A percentile compares a stretch with the other conserved stretches of the same genome.
phyloP scores from a whole-genome alignment of 2,113 vertebrate species.

The Bos javanicus region DNA sequence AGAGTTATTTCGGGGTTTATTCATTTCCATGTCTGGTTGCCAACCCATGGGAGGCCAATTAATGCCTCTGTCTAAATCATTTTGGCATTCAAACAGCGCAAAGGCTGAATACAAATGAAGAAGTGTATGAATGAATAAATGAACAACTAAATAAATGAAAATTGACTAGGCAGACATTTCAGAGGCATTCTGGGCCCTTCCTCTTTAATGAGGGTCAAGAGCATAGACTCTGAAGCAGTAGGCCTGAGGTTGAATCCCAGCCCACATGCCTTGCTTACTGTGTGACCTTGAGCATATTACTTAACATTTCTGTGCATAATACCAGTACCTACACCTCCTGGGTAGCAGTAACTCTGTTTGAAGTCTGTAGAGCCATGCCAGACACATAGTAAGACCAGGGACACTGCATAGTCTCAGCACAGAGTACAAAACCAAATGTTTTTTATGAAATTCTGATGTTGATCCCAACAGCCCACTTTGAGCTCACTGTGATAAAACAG shows the following conservation, averaged over 20 bases:
- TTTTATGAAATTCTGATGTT: background rate
- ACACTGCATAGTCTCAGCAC: accelerated
- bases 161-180: background rate
- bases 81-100: background rate
- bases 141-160: background rate
- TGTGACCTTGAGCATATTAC: background rate
- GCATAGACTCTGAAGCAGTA: background rate
- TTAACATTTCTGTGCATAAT: background rate
- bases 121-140: background rate
- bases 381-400: background rate
- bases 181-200: background rate
- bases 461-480: background rate
- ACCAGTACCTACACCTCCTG: background rate
- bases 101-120: background rate
- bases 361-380: background rate
- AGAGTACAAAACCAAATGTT: background rate
- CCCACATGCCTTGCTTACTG: background rate
- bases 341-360: background rate
- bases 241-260: background rate
- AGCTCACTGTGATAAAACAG: background rate
- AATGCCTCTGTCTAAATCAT: background rate
- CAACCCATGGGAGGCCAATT: background rate
- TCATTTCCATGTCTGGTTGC: background rate
- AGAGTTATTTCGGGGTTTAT: background rate
- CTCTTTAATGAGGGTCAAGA: background rate